Evolutionary conservation across 1,140 invertebrate genomes (phyloP), one percentile per base, ranked within the genome.

Genomic region (Pectinophora gossypiella): DNA sequence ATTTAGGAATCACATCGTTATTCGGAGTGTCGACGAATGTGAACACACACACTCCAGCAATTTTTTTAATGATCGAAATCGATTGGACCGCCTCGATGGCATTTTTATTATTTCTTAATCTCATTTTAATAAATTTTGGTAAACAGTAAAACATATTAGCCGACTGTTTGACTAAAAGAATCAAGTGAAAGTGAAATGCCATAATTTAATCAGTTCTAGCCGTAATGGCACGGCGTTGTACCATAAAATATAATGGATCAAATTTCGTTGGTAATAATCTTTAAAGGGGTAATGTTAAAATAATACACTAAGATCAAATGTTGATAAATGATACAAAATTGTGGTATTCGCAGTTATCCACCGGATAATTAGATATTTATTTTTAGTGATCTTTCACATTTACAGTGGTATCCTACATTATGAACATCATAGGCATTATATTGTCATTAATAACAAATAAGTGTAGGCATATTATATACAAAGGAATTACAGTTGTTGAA

Each of bases 371-470:
- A 68, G 54, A 72, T 71, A 68, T 82, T 84, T 82, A 82, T 79
- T 80, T 76, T 60, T 72, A 59, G 63, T 61, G 61, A 82, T 73
- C 68, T 48, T 76, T 72, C 68, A 79, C 74, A 79, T 77, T 75
- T 73, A 80, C 74, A 76, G 61, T 72, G 76, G 72, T 82, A 78
- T 68, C 72, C 77, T 76, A 80, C 75, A 72, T 70, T 71, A 75
- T 77, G 79, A 86, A 83, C 76, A 78, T 77, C 72, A 57, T 77
- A 80, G 71, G 80, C 78, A 68, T 76, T 73, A 79, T 76, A 78
- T 82, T 76, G 75, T 86, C 76, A 66, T 59, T 61, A 82, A 72
- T 70, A 85, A 82, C 67, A 77, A 74, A 74, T 54, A 72, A 73
- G 72, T 72, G 60, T 66, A 82, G 73, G 66, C 72, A 67, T 78